phyloP scores from a whole-genome alignment of 2,888 invertebrate genomes.

The Diarsia brunnea region DNA sequence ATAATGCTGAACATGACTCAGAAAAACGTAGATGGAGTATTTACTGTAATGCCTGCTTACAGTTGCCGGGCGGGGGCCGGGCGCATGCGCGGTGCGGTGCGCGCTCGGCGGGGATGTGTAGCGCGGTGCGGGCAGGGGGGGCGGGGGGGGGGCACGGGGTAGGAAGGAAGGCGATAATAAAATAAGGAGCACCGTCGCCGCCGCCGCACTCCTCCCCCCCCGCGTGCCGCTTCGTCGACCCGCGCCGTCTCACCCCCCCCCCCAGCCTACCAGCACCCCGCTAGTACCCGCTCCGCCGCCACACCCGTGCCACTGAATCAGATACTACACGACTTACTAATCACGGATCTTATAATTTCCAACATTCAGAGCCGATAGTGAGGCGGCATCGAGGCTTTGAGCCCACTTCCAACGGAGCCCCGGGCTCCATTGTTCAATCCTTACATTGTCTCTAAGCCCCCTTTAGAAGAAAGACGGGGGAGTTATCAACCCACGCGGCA shows the following conservation, averaged over 20 bases:
- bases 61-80: constrained; percentile 45
- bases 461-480: neutral
- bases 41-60: constrained; percentile 60
- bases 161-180: constrained; percentile 79
- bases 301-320: constrained; percentile 68
- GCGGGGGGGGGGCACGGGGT: constrained; percentile 48
- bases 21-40: constrained; percentile 64
- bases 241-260: constrained; percentile 1
- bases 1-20: constrained; percentile 65
- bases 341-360: constrained; percentile 67
- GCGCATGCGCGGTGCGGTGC: constrained; percentile 62
- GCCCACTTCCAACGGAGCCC: constrained; percentile 21
- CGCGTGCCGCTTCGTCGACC: constrained; percentile 24
- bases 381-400: constrained; percentile 35
- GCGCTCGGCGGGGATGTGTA: constrained; percentile 42
- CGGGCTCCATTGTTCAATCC: constrained; percentile 50
- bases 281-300: constrained; percentile 51
- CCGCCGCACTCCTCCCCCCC: constrained; percentile 54
- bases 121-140: constrained; percentile 48
- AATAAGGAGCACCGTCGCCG: constrained; percentile 74
- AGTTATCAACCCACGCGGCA: constrained; percentile 19
- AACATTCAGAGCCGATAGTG: constrained; percentile 55
- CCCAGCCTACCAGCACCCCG: neutral
- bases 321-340: constrained; percentile 67
- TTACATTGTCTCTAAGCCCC: constrained; percentile 46